A percentile compares a stretch with the other conserved stretches of the same genome.
Evolutionary conservation across 2,113 vertebrate genomes (phyloP).

Genomic region (Machaerirhynchus nigripectus): DNA sequence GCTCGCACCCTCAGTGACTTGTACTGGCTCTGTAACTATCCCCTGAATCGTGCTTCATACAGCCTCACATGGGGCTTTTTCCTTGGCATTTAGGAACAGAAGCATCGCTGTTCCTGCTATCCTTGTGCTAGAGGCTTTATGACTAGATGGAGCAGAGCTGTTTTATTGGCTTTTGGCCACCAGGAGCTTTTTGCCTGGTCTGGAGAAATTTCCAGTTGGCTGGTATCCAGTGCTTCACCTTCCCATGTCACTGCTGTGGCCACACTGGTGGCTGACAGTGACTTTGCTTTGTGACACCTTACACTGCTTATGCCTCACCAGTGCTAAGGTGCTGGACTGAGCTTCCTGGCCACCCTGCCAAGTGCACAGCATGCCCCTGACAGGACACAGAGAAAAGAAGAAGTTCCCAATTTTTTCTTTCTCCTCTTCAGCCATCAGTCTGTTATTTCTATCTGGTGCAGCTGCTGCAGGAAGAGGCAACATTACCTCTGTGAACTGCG

Average conservation of each 20-base stretch:
- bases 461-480: neutral
- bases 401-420: neutral
- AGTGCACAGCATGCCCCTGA: neutral
- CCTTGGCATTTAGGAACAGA: neutral
- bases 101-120: neutral
- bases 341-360: neutral
- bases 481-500: conserved; percentile 14
- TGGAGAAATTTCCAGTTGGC: neutral
- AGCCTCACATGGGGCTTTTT: neutral
- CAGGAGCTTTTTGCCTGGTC: neutral
- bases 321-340: neutral
- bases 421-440: neutral
- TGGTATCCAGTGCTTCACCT: neutral
- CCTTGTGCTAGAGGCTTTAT: neutral
- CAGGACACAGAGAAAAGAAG: neutral
- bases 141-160: neutral
- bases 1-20: neutral
- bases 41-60: neutral
- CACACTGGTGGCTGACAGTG: neutral
- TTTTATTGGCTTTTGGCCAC: neutral
- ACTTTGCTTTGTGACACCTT: neutral
- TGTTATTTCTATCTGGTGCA: conserved; percentile 33
- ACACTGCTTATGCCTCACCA: neutral
- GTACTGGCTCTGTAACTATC: neutral
- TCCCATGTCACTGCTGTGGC: neutral